These are phyloP conservation scores for Calephelis virginiensis DNA, from an alignment of 1,140 invertebrate genomes.

Conservation along the genomic window DNA sequence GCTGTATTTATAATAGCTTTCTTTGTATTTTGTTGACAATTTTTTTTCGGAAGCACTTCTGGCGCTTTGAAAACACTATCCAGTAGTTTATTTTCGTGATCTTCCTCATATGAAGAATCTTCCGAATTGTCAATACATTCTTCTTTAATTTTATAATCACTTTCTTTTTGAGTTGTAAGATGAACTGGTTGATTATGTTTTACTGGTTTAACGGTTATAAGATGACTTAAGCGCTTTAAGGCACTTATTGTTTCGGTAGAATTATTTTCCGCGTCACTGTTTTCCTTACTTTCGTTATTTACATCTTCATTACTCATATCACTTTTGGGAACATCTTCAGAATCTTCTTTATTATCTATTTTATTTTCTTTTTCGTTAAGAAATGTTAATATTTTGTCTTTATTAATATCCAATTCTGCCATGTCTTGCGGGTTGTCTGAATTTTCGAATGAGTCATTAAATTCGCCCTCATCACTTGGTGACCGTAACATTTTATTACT, in stretches of 20 bases:
- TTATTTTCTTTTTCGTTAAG: not conserved
- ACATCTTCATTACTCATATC: slow-evolving; percentile 14
- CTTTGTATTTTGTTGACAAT: slow-evolving; percentile 4
- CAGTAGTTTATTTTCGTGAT: slow-evolving; percentile 14
- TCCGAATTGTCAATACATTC: not conserved
- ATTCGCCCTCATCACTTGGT: not conserved
- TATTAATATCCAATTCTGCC: not conserved
- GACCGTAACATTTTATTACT: not conserved
- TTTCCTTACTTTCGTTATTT: slow-evolving; percentile 18
- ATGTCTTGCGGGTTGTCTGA: not conserved
- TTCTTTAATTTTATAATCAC: not conserved
- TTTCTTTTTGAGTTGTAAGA: not conserved
- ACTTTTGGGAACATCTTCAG: slow-evolving; percentile 9
- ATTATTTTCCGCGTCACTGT: slow-evolving; percentile 4
- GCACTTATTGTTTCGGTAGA: slow-evolving; percentile 36
- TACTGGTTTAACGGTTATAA: slow-evolving; percentile 54
- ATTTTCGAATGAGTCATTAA: slow-evolving; percentile 4
- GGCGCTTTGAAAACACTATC: slow-evolving; percentile 9
- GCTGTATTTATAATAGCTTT: not conserved
- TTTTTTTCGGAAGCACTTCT: slow-evolving; percentile 10
- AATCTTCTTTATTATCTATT: not conserved
- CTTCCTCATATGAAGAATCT: slow-evolving; percentile 9
- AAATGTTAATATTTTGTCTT: not conserved
- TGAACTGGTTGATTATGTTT: slow-evolving; percentile 25
- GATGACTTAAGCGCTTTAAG: slow-evolving; percentile 57